Conservation (phyloP, 2,797 vertebrate genomes). For the Brachyalestes nurse region DNA sequence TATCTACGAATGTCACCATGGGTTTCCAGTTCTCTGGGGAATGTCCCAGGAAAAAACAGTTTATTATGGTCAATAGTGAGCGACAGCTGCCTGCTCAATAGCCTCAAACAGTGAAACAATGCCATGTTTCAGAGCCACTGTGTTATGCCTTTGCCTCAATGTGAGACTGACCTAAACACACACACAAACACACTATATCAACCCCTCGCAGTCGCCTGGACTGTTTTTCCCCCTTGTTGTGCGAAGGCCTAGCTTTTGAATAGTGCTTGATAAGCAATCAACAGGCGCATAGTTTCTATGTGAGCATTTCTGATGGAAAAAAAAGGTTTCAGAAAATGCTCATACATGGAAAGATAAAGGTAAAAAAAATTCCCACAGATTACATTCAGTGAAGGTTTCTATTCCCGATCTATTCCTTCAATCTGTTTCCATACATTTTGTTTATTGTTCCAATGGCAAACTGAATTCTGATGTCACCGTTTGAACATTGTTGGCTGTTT, state of each 20-base stretch:
- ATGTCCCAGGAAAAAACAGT: constrained; percentile 60
- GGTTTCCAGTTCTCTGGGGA: constrained; percentile 14
- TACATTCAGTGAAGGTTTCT: constrained; percentile 69
- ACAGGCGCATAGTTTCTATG: constrained; percentile 57
- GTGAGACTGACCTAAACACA: constrained; percentile 61
- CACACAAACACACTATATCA: constrained; percentile 63
- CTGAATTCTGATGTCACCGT: background rate
- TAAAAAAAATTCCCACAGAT: constrained; percentile 54
- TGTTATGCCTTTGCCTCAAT: constrained; percentile 71
- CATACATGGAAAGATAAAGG: constrained; percentile 34
- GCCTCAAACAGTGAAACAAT: constrained; percentile 70
- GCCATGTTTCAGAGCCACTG: constrained; percentile 69
- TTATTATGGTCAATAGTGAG: constrained; percentile 63
- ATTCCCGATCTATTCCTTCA: background rate
- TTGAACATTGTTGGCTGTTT: background rate
- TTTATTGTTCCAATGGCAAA: background rate
- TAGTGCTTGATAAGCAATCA: constrained; percentile 73
- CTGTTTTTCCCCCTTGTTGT: constrained; percentile 60
- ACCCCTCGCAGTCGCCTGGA: constrained; percentile 64
- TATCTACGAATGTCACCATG: constrained; percentile 42
- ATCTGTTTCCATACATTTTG: background rate
- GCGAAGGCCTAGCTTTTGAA: constrained; percentile 56
- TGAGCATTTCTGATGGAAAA: constrained; percentile 54
- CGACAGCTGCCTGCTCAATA: constrained; percentile 67
- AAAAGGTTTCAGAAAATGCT: constrained; percentile 57